Percentiles rank a stretch among this genome's conserved stretches.
phyloP scores from a whole-genome alignment of 1,140 invertebrate genomes.

The Medauroidea extradentata region DNA sequence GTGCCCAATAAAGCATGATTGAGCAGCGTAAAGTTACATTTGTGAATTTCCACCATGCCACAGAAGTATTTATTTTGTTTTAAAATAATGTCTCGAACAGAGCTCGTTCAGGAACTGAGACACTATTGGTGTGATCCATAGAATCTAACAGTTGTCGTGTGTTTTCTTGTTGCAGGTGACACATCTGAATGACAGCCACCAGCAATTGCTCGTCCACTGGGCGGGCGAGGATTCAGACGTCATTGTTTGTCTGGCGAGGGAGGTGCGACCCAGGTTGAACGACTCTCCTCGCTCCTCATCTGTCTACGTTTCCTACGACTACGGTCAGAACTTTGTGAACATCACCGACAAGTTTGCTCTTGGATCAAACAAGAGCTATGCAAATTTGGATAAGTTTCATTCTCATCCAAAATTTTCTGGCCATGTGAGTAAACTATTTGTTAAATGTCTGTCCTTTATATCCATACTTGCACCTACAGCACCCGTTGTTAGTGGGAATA shows the following conservation, averaged over 20 bases:
- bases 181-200: constrained; percentile 75
- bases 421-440: constrained; percentile 68
- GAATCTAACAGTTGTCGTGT: too few relatives aligned
- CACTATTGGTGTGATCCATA: too few relatives aligned
- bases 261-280: constrained; percentile 34
- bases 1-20: too few relatives aligned
- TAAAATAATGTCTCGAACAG: too few relatives aligned
- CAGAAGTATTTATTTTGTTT: too few relatives aligned
- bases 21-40: too few relatives aligned
- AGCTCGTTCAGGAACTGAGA: too few relatives aligned
- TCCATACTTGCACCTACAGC: too few relatives aligned
- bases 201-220: constrained; percentile 87
- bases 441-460: too few relatives aligned
- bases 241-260: constrained; percentile 77
- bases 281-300: constrained; percentile 51
- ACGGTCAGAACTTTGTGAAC: constrained; percentile 73
- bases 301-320: constrained; percentile 81
- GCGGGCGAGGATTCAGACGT: constrained; percentile 79
- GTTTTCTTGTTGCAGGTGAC: constrained; percentile 52
- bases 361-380: constrained; percentile 49
- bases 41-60: too few relatives aligned
- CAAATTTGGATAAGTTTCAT: constrained; percentile 75
- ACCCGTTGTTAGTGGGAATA: too few relatives aligned
- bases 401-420: constrained; percentile 73
- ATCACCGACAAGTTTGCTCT: constrained; percentile 64